Percentiles rank a stretch among this genome's conserved stretches.
Evolutionary conservation across 2,888 invertebrate species (phyloP).

Genomic region (Lordiphosa andalusiaca): DNA sequence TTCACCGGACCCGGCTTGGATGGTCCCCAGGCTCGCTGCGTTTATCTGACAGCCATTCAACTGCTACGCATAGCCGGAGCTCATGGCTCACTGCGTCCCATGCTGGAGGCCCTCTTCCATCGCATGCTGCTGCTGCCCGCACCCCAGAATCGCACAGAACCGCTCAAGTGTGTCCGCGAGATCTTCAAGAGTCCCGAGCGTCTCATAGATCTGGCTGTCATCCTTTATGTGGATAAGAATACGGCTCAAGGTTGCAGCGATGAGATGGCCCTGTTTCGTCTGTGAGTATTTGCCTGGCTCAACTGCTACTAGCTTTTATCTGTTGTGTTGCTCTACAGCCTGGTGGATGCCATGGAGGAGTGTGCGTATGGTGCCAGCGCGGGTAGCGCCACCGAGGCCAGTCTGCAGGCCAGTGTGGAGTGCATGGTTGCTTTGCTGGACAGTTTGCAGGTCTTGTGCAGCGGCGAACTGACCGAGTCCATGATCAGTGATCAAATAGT

Average conservation of each 20-base stretch:
- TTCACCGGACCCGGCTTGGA: constrained; percentile 83
- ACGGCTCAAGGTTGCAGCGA: constrained; percentile 85
- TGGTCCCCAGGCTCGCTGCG: constrained; percentile 92
- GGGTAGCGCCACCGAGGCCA: constrained; percentile 87
- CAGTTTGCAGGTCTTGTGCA: constrained; percentile 90
- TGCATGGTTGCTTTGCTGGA: constrained; percentile 91
- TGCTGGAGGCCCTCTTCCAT: constrained; percentile 95
- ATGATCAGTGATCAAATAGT: constrained; percentile 81
- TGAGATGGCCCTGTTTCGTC: constrained; percentile 90
- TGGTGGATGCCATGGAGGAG: constrained; percentile 96
- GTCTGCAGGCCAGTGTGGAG: constrained; percentile 89
- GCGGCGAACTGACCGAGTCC: constrained; percentile 86
- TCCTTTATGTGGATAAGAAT: constrained; percentile 85
- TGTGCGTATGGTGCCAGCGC: constrained; percentile 86
- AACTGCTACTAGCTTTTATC: not conserved
- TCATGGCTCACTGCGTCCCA: constrained; percentile 92
- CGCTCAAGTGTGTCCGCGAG: constrained; percentile 90
- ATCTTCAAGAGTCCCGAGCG: constrained; percentile 86
- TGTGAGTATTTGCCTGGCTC: constrained; percentile 82
- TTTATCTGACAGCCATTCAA: constrained; percentile 93
- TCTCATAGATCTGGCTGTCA: constrained; percentile 85
- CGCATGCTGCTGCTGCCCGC: constrained; percentile 94
- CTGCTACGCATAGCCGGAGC: constrained; percentile 93
- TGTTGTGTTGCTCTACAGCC: constrained; percentile 81
- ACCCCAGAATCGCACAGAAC: constrained; percentile 91